Conservation (phyloP, 2,797 vertebrate genomes). For the Sebastolobus altivelis region DNA sequence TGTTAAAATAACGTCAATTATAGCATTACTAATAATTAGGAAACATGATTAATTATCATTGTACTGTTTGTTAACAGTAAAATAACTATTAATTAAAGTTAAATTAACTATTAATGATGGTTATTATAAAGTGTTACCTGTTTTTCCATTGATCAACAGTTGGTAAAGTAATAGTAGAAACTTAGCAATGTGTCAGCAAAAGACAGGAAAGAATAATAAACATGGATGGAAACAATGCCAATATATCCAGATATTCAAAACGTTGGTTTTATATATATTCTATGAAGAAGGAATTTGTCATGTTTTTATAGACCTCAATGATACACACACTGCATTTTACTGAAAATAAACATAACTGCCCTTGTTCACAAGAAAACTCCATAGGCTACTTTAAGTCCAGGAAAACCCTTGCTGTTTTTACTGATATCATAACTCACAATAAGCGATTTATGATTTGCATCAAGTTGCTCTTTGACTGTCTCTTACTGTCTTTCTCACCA, state of each 20-base stretch:
- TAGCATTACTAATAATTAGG: no score
- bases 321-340: not conserved
- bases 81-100: no score
- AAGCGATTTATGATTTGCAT: not conserved
- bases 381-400: not conserved
- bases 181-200: not conserved
- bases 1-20: no score
- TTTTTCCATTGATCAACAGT: not conserved
- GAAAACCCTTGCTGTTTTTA: not conserved
- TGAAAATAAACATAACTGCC: not conserved
- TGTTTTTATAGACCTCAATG: not conserved
- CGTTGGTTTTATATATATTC: not conserved
- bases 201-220: not conserved
- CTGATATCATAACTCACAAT: not conserved
- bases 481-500: conserved; percentile 12
- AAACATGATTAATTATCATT: no score
- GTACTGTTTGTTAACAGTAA: no score
- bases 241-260: not conserved
- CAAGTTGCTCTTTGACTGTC: not conserved
- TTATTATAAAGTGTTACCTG: no score
- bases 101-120: no score
- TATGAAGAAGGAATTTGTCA: not conserved
- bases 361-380: conserved; percentile 14
- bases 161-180: not conserved
- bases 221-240: not conserved